A percentile compares a stretch with the other conserved stretches of the same genome.
phyloP scores from a whole-genome alignment of 2,113 vertebrate species.

The Hydrolagus affinis region DNA sequence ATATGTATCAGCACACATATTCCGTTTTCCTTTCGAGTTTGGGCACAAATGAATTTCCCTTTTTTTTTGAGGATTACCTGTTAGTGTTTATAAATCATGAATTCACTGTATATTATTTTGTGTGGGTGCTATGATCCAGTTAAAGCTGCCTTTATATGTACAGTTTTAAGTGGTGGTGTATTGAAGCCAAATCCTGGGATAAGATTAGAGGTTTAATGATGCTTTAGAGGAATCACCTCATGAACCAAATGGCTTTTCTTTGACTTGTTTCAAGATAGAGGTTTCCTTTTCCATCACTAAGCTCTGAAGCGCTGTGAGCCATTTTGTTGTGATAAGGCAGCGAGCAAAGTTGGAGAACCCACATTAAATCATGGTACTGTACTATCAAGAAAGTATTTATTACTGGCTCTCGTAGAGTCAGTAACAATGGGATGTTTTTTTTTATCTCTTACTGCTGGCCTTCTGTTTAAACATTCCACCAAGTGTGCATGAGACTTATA shows the following conservation, averaged over 20 bases:
- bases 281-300: not conserved
- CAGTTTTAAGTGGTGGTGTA: not conserved
- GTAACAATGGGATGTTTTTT: not conserved
- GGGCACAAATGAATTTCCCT: not conserved
- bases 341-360: too few species aligned
- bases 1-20: not conserved
- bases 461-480: not conserved
- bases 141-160: not conserved
- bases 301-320: not conserved
- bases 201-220: not conserved
- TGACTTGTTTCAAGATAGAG: not conserved
- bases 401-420: not conserved
- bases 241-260: not conserved
- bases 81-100: not conserved
- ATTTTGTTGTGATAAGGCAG: not conserved
- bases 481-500: not conserved
- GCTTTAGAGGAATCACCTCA: not conserved
- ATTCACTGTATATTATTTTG: not conserved
- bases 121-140: not conserved
- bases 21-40: not conserved
- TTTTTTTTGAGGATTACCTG: not conserved
- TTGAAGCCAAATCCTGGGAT: not conserved
- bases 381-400: not conserved
- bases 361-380: too few species aligned
- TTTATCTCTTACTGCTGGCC: not conserved